Evolutionary conservation across 2,113 vertebrate genomes (phyloP).

Genomic region (Aldabrachelys gigantea): DNA sequence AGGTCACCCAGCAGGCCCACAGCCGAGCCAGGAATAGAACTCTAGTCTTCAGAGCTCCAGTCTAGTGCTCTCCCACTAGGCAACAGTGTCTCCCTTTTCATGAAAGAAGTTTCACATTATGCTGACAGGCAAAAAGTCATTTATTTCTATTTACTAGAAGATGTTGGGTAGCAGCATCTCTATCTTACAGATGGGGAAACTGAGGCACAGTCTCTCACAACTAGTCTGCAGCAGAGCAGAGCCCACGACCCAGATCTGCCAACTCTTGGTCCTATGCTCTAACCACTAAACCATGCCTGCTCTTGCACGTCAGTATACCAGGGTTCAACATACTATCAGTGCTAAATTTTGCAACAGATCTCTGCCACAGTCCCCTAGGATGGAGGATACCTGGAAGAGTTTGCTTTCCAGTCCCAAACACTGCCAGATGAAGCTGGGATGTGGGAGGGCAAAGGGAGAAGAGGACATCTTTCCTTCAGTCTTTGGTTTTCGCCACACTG

Average conservation of each 20-base stretch:
- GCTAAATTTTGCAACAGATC: not conserved
- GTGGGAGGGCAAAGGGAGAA: not conserved
- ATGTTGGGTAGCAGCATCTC: not conserved
- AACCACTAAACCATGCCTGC: not conserved
- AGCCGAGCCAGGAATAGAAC: not conserved
- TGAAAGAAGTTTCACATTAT: not conserved
- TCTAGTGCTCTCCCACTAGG: not conserved
- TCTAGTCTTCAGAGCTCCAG: not conserved
- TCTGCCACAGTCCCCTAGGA: not conserved
- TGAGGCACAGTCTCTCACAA: not conserved
- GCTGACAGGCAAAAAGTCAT: not conserved
- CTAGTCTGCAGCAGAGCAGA: not conserved
- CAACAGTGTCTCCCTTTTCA: not conserved
- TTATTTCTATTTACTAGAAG: too few species aligned
- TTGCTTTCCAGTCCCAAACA: not conserved
- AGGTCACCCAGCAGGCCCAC: not conserved
- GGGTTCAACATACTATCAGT: not conserved
- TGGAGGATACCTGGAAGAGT: not conserved
- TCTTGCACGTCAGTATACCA: not conserved
- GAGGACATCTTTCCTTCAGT: not conserved
- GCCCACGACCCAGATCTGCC: not conserved
- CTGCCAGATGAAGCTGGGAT: not conserved
- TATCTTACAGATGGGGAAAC: too few species aligned
- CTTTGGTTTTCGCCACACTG: not conserved
- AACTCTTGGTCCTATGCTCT: not conserved